phyloP scores from a whole-genome alignment of 1,140 invertebrate species.

The Zaprionus vittiger region DNA sequence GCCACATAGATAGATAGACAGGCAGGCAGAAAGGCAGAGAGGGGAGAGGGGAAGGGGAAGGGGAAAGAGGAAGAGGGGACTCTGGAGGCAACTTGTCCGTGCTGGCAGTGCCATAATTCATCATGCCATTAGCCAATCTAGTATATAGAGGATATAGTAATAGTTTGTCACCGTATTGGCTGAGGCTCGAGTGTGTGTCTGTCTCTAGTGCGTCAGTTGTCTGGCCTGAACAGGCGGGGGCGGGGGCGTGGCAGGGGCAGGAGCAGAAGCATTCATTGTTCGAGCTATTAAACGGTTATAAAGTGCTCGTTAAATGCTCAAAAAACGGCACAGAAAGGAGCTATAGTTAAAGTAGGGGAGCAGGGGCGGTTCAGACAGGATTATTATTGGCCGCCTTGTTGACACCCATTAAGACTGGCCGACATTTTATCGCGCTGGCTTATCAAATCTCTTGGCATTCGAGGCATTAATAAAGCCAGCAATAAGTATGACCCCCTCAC shows the following conservation, averaged over 20 bases:
- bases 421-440: conserved; percentile 74
- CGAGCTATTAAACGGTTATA: conserved; percentile 79
- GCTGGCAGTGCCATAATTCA: conserved; percentile 67
- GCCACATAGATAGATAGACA: conserved; percentile 9
- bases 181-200: conserved; percentile 35
- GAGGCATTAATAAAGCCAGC: conserved; percentile 70
- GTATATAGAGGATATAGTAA: conserved; percentile 15
- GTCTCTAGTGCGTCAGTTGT: conserved; percentile 61
- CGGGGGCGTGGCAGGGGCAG: conserved; percentile 1
- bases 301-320: conserved; percentile 77
- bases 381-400: conserved; percentile 73
- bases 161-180: conserved; percentile 52
- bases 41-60: not conserved
- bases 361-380: conserved; percentile 5
- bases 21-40: not conserved
- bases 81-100: conserved; percentile 38
- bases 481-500: conserved; percentile 30
- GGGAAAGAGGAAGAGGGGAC: not conserved
- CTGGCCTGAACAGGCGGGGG: not conserved
- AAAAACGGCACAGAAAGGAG: conserved; percentile 39
- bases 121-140: conserved; percentile 74
- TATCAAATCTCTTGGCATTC: conserved; percentile 75
- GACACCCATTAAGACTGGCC: conserved; percentile 79
- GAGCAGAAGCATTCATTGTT: conserved; percentile 60
- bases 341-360: not conserved